Conservation (phyloP, 2,888 invertebrate genomes). For the Bombylius major region DNA sequence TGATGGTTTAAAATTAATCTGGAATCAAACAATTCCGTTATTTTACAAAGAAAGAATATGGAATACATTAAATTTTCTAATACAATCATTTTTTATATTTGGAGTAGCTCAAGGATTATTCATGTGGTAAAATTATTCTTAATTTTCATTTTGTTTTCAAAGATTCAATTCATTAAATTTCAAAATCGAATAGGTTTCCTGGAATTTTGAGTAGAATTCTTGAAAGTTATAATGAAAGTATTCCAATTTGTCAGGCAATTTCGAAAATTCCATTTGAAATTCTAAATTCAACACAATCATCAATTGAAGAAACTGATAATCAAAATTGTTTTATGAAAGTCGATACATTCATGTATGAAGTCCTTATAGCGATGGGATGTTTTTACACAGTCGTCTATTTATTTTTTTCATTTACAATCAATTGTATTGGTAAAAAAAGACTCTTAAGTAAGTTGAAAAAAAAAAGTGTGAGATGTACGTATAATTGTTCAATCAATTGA, state of each 20-base stretch:
- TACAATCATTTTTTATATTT: conserved; percentile 25
- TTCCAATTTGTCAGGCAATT: conserved; percentile 22
- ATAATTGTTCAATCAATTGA: background rate
- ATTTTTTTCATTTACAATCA: conserved; percentile 48
- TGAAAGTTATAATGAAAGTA: conserved; percentile 32
- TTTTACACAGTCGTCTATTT: conserved; percentile 52
- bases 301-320: background rate
- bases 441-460: conserved; percentile 36
- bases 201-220: conserved; percentile 28
- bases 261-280: background rate
- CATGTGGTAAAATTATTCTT: conserved; percentile 24
- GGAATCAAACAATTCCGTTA: conserved; percentile 29
- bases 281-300: background rate
- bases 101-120: conserved; percentile 30
- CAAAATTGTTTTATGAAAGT: conserved; percentile 41
- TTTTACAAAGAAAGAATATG: conserved; percentile 22
- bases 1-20: conserved; percentile 26
- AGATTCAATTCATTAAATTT: too few relatives aligned
- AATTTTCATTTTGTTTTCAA: too few relatives aligned
- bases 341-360: conserved; percentile 49
- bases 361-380: conserved; percentile 52
- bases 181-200: conserved; percentile 22
- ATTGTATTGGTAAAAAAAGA: conserved; percentile 44
- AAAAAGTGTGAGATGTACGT: background rate
- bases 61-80: conserved; percentile 29